Conservation (phyloP, 2,113 vertebrate genomes). For the Micronycteris hirsuta region DNA sequence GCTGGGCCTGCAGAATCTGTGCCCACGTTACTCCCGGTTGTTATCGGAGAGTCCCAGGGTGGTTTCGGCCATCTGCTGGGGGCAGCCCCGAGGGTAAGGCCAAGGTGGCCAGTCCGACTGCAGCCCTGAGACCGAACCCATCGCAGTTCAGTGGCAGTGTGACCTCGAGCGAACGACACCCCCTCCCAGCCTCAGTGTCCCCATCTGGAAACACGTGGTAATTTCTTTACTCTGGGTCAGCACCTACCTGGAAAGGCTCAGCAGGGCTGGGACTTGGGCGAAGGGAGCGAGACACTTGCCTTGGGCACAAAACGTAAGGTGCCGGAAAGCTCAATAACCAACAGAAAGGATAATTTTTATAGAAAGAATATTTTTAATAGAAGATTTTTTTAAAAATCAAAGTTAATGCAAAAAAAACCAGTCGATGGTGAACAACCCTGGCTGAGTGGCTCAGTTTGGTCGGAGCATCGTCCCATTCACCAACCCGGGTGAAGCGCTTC, state of each 20-base stretch:
- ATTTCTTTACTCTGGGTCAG: not conserved
- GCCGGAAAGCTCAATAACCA: not conserved
- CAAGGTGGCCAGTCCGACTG: no score
- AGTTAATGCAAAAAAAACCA: not conserved
- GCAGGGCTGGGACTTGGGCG: no score
- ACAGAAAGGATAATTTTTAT: not conserved
- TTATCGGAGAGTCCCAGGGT: no score
- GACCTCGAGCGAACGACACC: not conserved
- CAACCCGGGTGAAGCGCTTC: no score
- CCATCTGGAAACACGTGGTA: not conserved
- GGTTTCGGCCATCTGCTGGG: not conserved
- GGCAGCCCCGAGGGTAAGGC: not conserved
- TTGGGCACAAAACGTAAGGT: not conserved
- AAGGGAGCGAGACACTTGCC: not conserved
- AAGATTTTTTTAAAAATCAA: not conserved
- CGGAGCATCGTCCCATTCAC: no score
- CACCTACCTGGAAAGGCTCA: not conserved
- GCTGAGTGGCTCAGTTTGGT: no score
- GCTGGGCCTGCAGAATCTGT: not conserved
- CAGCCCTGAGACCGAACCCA: not conserved
- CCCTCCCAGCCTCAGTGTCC: not conserved
- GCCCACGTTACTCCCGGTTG: fast-evolving
- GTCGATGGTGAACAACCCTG: no score
- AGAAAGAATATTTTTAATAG: not conserved
- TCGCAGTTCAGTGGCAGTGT: not conserved